These are phyloP conservation scores for Periparus ater DNA, from an alignment of 2,797 vertebrate species.

Conservation along the genomic window DNA sequence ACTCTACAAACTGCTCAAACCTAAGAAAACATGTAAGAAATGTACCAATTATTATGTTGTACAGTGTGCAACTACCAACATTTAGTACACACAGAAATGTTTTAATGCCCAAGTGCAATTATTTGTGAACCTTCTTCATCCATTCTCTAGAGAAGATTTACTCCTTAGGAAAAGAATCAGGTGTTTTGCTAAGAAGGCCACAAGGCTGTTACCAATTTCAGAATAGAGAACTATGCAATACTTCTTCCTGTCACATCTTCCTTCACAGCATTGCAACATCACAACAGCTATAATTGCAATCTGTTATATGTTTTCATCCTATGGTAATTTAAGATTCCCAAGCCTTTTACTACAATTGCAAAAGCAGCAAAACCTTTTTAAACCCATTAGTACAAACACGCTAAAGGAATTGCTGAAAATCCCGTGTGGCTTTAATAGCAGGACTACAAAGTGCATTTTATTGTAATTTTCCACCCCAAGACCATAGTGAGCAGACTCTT, in stretches of 20 bases:
- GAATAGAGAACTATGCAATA: background rate
- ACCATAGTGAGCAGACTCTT: background rate
- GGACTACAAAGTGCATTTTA: background rate
- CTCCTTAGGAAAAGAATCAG: background rate
- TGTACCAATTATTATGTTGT: background rate
- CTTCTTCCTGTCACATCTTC: background rate
- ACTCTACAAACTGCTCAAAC: background rate
- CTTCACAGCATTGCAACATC: background rate
- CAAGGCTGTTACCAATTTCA: background rate
- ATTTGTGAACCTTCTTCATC: background rate
- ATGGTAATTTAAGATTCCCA: background rate
- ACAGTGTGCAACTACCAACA: background rate
- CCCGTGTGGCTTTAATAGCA: background rate
- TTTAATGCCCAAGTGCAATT: background rate
- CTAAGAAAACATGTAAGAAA: background rate
- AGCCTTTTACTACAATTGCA: background rate
- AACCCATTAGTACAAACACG: background rate
- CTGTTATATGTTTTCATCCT: background rate
- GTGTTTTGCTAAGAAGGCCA: background rate
- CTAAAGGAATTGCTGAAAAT: background rate
- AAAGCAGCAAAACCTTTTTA: background rate
- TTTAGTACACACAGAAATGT: background rate
- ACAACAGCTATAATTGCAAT: background rate
- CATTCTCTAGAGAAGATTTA: background rate
- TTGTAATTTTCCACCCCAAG: background rate